Conservation (phyloP, 2,797 vertebrate species). For the Aulostomus chinensis region DNA sequence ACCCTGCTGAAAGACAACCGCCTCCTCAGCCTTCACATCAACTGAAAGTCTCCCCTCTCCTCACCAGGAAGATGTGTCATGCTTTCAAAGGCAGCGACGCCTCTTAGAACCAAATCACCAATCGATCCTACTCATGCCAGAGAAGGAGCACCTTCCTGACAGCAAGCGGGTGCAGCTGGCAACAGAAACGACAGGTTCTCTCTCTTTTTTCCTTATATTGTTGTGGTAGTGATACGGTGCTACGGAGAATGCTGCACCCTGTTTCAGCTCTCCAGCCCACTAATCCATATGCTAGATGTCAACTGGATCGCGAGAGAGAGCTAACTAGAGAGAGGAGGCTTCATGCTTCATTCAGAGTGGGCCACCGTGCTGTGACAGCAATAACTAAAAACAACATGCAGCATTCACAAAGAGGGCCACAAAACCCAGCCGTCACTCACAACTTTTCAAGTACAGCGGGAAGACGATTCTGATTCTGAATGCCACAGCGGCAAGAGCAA, state of each 20-base stretch:
- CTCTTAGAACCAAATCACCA: constrained; percentile 21
- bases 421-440: constrained; percentile 55
- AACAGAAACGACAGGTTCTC: constrained; percentile 38
- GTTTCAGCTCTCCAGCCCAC: constrained; percentile 41
- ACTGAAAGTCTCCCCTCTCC: constrained; percentile 14
- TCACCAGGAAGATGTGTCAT: constrained; percentile 17
- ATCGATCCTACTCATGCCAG: constrained; percentile 33
- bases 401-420: constrained; percentile 59
- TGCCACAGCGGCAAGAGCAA: constrained; percentile 33
- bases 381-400: constrained; percentile 70
- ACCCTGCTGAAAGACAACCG: constrained; percentile 20
- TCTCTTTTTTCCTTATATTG: no score
- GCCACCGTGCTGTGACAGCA: constrained; percentile 44
- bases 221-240: constrained; percentile 37
- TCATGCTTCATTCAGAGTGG: constrained; percentile 67
- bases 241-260: constrained; percentile 25
- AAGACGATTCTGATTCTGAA: constrained; percentile 61
- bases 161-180: constrained; percentile 22
- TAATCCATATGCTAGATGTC: constrained; percentile 47
- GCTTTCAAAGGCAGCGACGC: background rate
- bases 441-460: constrained; percentile 72
- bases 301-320: constrained; percentile 34
- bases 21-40: constrained; percentile 18
- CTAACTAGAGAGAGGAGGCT: constrained; percentile 26
- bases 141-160: constrained; percentile 34